Evolutionary conservation across 2,113 vertebrate genomes (phyloP).

Genomic region (Excalfactoria chinensis): DNA sequence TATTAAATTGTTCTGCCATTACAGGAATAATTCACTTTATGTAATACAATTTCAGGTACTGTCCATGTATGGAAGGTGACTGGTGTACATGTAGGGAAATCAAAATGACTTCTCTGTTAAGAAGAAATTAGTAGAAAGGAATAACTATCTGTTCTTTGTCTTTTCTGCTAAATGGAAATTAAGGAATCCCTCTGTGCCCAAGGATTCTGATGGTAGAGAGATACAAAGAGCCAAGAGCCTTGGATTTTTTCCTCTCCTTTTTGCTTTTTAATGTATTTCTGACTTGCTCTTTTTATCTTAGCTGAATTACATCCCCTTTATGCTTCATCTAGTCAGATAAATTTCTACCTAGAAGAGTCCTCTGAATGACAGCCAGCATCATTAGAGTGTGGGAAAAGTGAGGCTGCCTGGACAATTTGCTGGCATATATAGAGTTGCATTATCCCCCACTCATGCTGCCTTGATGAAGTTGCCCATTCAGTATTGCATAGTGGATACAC

Average conservation of each 20-base stretch:
- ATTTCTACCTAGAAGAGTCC: background rate
- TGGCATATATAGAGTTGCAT: background rate
- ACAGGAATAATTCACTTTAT: background rate
- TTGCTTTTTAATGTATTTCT: background rate
- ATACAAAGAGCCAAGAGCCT: background rate
- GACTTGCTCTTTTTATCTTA: background rate
- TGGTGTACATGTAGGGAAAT: background rate
- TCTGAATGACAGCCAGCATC: background rate
- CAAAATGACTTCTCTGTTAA: background rate
- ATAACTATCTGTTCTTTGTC: background rate
- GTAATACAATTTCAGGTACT: background rate
- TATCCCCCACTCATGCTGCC: background rate
- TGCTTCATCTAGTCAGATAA: background rate
- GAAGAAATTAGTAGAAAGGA: background rate
- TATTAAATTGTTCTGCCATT: background rate
- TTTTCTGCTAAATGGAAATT: background rate
- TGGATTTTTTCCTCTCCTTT: accelerated
- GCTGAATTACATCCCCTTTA: background rate
- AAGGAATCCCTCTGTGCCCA: background rate
- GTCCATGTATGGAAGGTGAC: background rate
- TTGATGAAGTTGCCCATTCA: background rate
- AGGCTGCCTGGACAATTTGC: background rate
- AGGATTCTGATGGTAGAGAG: background rate
- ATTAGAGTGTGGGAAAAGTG: background rate
- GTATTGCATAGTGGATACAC: background rate